Evolutionary conservation across 2,797 vertebrate genomes (phyloP), one percentile per base, ranked within the genome.

Genomic region (Lerista edwardsae): DNA sequence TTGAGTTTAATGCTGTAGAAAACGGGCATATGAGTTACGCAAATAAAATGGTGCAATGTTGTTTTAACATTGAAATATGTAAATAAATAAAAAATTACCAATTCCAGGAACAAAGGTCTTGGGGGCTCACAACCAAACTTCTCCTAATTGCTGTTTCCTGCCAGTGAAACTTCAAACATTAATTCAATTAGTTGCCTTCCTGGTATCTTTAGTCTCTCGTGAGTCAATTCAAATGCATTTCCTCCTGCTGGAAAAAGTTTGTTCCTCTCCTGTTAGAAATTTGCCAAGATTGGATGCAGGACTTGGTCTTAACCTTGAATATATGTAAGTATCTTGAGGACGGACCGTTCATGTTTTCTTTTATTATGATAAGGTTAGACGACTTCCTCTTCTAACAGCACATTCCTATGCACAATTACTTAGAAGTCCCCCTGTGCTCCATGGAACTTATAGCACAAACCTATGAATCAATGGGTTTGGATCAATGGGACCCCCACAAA

Each of bases 71-170:
- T 51, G 47, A 51, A 51, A 51, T 10, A 51, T 10, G 47, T 51
- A 51, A 51, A 12, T 51, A 44, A 44, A 9, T 44, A 44, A 44
- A 9, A 2, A 74, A 76, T n/a, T n/a, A n/a, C 17, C 51, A 21
- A 68, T 36, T 68, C 41, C 23, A 27, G 17, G 27, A 80, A 67
- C n/a, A 36, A 80, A 78, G 9, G 12, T 6, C 39, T n/a, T 67
- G 19, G 41, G n/a, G 17, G 27, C 31, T n/a, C 23, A 73, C 31
- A 31, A 44, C 21, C 17, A 25, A 9, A 31, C 62, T 72, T 73
- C n/a, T 73, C 23, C 36, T 79, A 81, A 73, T 14, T 82, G 55
- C 36, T 74, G 34, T 81, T 47, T 81, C 39, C 19, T 73, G 27
- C 72, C n/a, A 31, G 3, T 27, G 39, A 21, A 31, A 27, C 21